Evolutionary conservation across 92 coral and sea anemone species (phyloP), one percentile per base, ranked within the genome.

Genomic region (Pocillopora meandrina): DNA sequence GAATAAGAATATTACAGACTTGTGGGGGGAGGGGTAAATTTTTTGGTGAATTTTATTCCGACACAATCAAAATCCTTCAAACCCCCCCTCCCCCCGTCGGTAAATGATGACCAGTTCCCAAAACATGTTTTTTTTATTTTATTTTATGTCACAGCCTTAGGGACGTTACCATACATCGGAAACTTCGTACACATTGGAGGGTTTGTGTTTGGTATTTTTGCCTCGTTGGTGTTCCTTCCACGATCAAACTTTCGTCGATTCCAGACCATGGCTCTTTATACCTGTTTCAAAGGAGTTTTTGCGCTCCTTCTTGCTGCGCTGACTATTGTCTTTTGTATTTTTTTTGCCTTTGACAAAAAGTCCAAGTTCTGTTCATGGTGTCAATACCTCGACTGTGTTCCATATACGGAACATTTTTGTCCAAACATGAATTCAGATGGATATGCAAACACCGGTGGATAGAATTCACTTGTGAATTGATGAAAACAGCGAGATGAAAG

Each of bases 101-200:
- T 12, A 59, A 59, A 12, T 12, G 8, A 16, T 59, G 12, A 12
- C 14, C 62, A 57, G 10, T 69, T 70, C 4, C 1, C 3, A 70
- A 18, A 26, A 31, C 49, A 47, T 19, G n/a, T 26, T 18, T 14
- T 70, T 68, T 12, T 26, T 23, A 23, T 62, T 61, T 35, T 12
- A 1, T 1, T 75, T 19, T 72, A 55, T 49, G 58, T 75, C 86
- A 42, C 81, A 94, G 98, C 76, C 9, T 20, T 92, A 5, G 98
- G 98, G n/a, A 94, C 98, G 10, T 79, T 94, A 9, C 98, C 98
- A 1, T 94, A 92, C 87, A 86, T 94, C 60, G 98, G 98, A 16
- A 94, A 94, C 86, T 94, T 94, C 76, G 98, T 94, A 11, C 98
- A 94, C 68, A 84, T 94, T 14, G 98, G 98, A 26, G 98, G 98